Evolutionary conservation across 2,113 vertebrate genomes (phyloP).

Genomic region (Taxidea taxus): DNA sequence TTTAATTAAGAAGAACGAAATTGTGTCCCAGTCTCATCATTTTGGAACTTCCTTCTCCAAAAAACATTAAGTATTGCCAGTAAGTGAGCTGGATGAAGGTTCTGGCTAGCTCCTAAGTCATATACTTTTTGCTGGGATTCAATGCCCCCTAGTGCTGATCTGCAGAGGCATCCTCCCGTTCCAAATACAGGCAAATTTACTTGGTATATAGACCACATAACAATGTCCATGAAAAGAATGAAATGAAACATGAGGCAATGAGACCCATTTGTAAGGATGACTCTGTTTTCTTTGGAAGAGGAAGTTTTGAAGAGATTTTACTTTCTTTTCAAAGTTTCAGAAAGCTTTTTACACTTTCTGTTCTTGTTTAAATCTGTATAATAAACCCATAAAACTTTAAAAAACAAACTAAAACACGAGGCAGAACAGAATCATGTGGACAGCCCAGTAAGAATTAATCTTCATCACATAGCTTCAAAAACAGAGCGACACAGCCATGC

Average conservation of each 20-base stretch:
- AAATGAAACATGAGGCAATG: neutral
- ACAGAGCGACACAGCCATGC: neutral
- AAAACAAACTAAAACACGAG: constrained; percentile 14
- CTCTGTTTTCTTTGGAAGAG: neutral
- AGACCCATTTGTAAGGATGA: neutral
- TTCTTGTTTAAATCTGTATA: neutral
- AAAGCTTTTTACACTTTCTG: neutral
- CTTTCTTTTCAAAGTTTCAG: neutral
- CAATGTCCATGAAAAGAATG: neutral
- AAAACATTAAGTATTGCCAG: neutral
- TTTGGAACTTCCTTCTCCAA: constrained; percentile 20
- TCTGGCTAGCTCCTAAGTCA: neutral
- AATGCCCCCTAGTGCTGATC: constrained; percentile 40
- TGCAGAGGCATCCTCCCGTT: constrained; percentile 9
- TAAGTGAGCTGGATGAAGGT: neutral
- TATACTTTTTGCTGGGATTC: neutral
- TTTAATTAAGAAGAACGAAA: constrained; percentile 38
- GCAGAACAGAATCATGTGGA: neutral
- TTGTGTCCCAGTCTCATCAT: neutral
- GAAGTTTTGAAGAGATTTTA: neutral
- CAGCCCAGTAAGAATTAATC: neutral
- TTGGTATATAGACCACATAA: neutral
- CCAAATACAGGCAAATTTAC: neutral
- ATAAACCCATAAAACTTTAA: neutral
- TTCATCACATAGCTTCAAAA: neutral